These are phyloP conservation scores for Pangasius mekongensis DNA, from an alignment of 2,797 vertebrate genomes.

Conservation along the genomic window DNA sequence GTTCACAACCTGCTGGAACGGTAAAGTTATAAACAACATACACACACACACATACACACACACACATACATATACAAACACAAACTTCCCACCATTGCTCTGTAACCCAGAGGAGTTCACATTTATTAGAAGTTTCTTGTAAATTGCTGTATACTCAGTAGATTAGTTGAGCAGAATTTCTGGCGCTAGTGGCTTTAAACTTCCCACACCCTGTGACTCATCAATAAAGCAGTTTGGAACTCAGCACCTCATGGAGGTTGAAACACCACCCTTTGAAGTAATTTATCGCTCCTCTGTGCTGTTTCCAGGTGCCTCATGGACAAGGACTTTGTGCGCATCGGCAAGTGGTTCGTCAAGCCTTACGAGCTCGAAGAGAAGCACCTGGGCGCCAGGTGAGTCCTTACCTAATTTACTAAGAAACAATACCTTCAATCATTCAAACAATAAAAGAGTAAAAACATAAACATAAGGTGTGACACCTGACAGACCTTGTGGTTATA, in stretches of 20 bases:
- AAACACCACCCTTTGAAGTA: background rate
- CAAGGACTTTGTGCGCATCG: conserved; percentile 93
- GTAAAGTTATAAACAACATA: conserved; percentile 70
- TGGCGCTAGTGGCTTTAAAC: conserved; percentile 2
- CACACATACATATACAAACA: background rate
- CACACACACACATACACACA: background rate
- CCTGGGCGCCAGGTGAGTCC: conserved; percentile 85
- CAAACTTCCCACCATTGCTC: conserved; percentile 22
- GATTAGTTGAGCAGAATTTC: background rate
- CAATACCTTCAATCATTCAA: background rate
- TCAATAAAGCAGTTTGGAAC: background rate
- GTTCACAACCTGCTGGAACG: conserved; percentile 98
- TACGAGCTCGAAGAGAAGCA: conserved; percentile 90
- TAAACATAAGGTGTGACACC: background rate
- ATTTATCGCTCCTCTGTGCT: background rate
- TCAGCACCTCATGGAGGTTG: background rate
- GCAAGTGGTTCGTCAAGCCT: conserved; percentile 96
- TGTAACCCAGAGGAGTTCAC: background rate
- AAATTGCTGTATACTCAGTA: background rate
- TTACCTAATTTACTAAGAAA: background rate
- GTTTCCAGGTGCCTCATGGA: conserved; percentile 90
- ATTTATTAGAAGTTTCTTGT: background rate
- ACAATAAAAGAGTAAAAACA: background rate
- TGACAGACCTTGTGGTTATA: background rate
- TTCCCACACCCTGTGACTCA: conserved; percentile 26